A percentile compares a stretch with the other conserved stretches of the same genome.
Conservation (phyloP, 1,140 invertebrate genomes). For the Metopolophium dirhodum region DNA sequence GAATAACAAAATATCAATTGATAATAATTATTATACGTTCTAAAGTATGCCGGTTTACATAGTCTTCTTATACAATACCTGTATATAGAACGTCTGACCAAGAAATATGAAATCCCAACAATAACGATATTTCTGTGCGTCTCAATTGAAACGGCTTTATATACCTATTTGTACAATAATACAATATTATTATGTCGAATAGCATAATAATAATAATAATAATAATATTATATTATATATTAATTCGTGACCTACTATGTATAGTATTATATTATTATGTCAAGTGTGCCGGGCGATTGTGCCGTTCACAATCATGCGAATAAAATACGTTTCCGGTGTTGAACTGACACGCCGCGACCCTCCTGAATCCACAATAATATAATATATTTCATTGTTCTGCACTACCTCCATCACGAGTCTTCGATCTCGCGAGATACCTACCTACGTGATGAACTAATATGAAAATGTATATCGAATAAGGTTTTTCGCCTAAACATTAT, state of each 20-base stretch:
- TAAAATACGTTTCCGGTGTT: not conserved
- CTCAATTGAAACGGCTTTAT: not conserved
- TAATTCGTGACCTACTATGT: constrained; percentile 24
- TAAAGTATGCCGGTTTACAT: not conserved
- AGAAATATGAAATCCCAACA: not conserved
- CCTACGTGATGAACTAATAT: not conserved
- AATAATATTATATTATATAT: not conserved
- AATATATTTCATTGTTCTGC: not conserved
- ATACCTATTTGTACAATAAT: not conserved
- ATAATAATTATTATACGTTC: not conserved
- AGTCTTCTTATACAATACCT: not conserved
- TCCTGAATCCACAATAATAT: not conserved
- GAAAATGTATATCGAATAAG: not conserved
- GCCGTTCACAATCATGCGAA: constrained; percentile 5
- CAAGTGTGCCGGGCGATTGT: not conserved
- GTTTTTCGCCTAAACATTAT: not conserved
- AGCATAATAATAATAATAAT: not conserved
- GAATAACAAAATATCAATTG: not conserved
- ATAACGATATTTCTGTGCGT: not conserved
- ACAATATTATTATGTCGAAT: not conserved
- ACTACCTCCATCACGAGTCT: not conserved
- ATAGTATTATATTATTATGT: not conserved
- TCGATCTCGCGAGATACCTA: not conserved
- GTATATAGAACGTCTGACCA: too few species aligned
- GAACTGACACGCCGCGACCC: not conserved